Conservation (phyloP, 2,797 vertebrate species). For the Nyctalus aviator region DNA sequence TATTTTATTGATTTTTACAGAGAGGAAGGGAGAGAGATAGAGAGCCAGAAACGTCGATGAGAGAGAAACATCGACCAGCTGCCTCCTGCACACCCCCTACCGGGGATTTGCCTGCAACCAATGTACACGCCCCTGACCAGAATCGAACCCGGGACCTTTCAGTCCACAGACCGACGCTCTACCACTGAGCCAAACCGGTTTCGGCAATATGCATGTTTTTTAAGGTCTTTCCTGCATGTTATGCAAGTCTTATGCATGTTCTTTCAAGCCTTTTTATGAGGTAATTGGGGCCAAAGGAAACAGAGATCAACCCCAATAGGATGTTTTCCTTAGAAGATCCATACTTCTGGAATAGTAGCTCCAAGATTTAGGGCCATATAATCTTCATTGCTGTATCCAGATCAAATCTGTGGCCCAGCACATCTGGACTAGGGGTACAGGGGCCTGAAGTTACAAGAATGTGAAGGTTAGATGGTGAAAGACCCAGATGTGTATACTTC, state of each 20-base stretch:
- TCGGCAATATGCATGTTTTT: not conserved
- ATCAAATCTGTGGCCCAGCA: not conserved
- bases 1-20: too few species aligned
- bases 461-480: not conserved
- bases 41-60: too few species aligned
- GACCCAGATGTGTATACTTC: not conserved
- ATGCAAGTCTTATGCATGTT: not conserved
- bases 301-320: not conserved
- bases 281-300: not conserved
- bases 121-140: too few species aligned
- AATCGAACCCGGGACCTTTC: too few species aligned
- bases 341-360: not conserved
- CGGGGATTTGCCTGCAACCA: too few species aligned
- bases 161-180: too few species aligned
- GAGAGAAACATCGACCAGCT: too few species aligned
- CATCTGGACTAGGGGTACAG: not conserved
- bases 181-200: too few species aligned
- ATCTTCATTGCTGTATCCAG: not conserved
- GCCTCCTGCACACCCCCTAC: too few species aligned
- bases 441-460: not conserved
- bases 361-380: not conserved
- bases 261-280: not conserved
- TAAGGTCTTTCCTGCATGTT: not conserved
- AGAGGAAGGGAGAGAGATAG: too few species aligned
- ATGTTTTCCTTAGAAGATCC: conserved; percentile 35